Evolutionary conservation across 2,797 vertebrate genomes (phyloP), one percentile per base, ranked within the genome.

Genomic region (Carcharodon carcharias): DNA sequence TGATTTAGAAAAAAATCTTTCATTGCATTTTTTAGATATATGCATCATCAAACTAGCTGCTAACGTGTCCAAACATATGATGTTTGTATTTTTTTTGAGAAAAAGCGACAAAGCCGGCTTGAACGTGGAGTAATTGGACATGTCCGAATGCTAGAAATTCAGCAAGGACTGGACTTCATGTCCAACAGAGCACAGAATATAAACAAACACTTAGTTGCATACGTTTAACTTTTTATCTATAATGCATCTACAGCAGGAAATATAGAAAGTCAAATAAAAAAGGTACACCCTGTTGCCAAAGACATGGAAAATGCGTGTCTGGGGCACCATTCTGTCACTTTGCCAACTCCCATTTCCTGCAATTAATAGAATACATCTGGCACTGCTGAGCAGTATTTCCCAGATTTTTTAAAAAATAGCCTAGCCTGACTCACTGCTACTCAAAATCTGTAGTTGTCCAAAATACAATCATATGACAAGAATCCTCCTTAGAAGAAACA

Each of bases 331-430:
- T 88, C 96, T 96, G 96, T 96, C 87, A 92, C 88, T 28, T 65
- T 96, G 96, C 96, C 96, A 96, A 96, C 97, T 96, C 96, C 95
- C 89, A 96, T 96, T 97, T 97, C 96, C 96, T 89, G 45, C 96
- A 96, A 92, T 96, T 97, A 97, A 97, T 97, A 96, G 97, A 97
- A 96, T 97, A 97, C 97, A 98, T 98, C 97, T 97, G 97, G 97
- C 97, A 97, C 96, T 97, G 97, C 97, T 63, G 58, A 40, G 58
- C 58, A 23, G 58, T 23, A 95, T 54, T 95, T 73, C 31, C 28
- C 67, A 95, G 93, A 95, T 50, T 31, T 50, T 23, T 50, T 91
- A 71, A 69, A 71, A 95, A 50, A 7, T 45, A 69, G n/a, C 12
- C 50, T 88, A 12, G 35, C 91, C 67, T 71, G 12, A 71, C 4